phyloP scores from a whole-genome alignment of 2,888 invertebrate genomes.

The Adelognathus sp. region DNA sequence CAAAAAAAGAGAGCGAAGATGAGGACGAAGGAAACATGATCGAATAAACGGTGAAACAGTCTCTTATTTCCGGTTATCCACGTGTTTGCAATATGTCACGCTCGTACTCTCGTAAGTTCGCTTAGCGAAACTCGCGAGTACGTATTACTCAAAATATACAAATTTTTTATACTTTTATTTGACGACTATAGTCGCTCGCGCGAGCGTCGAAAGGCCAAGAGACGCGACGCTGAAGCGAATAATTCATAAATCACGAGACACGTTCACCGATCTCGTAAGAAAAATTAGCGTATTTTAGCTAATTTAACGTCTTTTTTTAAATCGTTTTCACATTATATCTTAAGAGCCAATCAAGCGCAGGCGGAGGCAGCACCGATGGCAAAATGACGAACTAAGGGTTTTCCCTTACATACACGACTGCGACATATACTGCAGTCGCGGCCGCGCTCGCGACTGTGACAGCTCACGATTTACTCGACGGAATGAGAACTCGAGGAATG shows the following conservation, averaged over 20 bases:
- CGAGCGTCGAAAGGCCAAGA: conserved; percentile 42
- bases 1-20: conserved; percentile 21
- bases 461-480: too few species aligned
- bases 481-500: too few species aligned
- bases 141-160: conserved; percentile 47
- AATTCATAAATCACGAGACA: conserved; percentile 11
- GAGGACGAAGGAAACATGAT: conserved; percentile 12
- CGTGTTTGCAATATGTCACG: conserved; percentile 31
- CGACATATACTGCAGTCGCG: too few species aligned
- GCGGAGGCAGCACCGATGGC: too few species aligned
- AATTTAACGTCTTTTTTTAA: conserved; percentile 4
- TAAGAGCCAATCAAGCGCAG: too few species aligned
- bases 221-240: conserved; percentile 42
- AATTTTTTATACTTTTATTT: too few species aligned
- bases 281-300: conserved; percentile 32
- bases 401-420: too few species aligned
- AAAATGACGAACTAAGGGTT: too few species aligned
- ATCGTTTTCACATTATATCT: too few species aligned
- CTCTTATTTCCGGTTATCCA: conserved; percentile 50
- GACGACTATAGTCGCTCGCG: conserved; percentile 35
- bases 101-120: conserved; percentile 32
- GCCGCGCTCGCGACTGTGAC: too few species aligned
- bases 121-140: conserved; percentile 40
- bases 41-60: conserved; percentile 52
- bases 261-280: conserved; percentile 19